phyloP scores from a whole-genome alignment of 2,888 invertebrate species.

The Timema podura region DNA sequence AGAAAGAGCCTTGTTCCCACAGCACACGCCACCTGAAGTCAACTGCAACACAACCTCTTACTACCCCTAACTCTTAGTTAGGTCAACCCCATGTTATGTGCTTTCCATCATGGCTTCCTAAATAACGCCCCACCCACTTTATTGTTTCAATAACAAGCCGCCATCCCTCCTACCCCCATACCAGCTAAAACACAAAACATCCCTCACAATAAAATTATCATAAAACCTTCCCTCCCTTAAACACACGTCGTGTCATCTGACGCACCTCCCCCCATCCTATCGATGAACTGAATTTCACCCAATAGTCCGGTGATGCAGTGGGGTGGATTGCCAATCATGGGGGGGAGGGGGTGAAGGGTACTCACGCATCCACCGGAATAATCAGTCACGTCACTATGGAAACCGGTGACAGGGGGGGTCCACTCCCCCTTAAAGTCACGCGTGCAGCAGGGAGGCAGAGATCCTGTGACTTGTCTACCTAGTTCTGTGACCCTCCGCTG shows the following conservation, averaged over 20 bases:
- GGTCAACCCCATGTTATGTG: not conserved
- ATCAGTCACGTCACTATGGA: constrained; percentile 27
- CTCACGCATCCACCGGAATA: constrained; percentile 19
- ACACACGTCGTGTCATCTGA: constrained; percentile 7
- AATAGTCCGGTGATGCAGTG: constrained; percentile 22
- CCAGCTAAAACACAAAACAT: no score
- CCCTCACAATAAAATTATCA: not conserved
- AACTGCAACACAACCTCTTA: no score
- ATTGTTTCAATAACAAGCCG: constrained; percentile 6
- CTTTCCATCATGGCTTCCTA: constrained; percentile 1
- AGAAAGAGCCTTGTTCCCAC: no score
- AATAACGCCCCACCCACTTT: constrained; percentile 4
- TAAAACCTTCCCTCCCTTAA: constrained; percentile 9
- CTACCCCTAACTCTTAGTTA: no score
- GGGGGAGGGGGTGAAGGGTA: constrained; percentile 20
- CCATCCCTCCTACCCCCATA: no score
- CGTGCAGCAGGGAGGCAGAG: not conserved
- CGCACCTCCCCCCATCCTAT: not conserved
- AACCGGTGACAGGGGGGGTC: constrained; percentile 10
- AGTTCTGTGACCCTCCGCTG: not conserved
- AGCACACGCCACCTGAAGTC: no score
- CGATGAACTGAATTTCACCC: constrained; percentile 24
- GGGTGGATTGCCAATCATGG: constrained; percentile 26
- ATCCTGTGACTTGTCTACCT: no score
- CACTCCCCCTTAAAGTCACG: no score